A percentile compares a stretch with the other conserved stretches of the same genome.
phyloP scores from a whole-genome alignment of 1,140 invertebrate genomes.

The Aphidius ervi region DNA sequence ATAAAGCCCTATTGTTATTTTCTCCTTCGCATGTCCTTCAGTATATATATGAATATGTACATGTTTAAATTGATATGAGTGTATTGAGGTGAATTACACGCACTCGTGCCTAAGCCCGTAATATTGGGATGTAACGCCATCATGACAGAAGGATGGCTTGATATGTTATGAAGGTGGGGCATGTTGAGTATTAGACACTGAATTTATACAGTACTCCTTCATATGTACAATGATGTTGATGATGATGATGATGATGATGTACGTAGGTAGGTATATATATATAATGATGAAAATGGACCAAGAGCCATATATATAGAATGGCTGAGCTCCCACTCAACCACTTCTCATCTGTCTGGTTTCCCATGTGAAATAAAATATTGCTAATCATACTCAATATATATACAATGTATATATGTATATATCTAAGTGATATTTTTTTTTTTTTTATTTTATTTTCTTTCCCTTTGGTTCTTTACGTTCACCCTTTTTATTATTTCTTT shows the following conservation, averaged over 20 bases:
- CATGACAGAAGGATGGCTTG: constrained; percentile 27
- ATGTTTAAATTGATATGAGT: constrained; percentile 20
- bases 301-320: constrained; percentile 42
- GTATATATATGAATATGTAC: constrained; percentile 2
- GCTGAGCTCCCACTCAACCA: constrained; percentile 53
- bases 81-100: constrained; percentile 33
- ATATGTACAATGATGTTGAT: not conserved
- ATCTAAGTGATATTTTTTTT: constrained; percentile 23
- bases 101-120: constrained; percentile 20
- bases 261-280: not conserved
- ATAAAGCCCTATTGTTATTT: not conserved
- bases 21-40: constrained; percentile 11
- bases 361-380: constrained; percentile 57
- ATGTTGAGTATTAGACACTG: not conserved
- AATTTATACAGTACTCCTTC: constrained; percentile 1
- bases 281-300: constrained; percentile 16
- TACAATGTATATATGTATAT: constrained; percentile 44
- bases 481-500: not conserved
- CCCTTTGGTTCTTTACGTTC: not conserved
- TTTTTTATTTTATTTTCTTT: constrained; percentile 8
- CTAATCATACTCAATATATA: constrained; percentile 48
- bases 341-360: constrained; percentile 54
- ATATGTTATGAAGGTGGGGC: constrained; percentile 10
- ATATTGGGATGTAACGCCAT: constrained; percentile 40
- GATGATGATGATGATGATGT: no score